phyloP scores from a whole-genome alignment of 2,888 invertebrate genomes.

The Mellilla xanthometata region DNA sequence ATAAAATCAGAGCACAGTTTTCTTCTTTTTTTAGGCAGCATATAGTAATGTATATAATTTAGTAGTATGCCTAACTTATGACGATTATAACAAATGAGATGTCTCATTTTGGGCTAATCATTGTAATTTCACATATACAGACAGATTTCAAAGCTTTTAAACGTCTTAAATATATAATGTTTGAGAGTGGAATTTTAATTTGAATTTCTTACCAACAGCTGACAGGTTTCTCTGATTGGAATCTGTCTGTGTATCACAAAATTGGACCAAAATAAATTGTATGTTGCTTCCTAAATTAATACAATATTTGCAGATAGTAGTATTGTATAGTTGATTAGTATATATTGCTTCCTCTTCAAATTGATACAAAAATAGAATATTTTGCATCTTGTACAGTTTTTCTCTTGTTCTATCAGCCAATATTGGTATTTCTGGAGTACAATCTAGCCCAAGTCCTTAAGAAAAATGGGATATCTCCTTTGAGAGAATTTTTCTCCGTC shows the following conservation, averaged over 20 bases:
- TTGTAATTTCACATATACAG: conserved; percentile 29
- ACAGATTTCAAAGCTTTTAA: conserved; percentile 19
- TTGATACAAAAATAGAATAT: conserved; percentile 34
- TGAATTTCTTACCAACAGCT: no score
- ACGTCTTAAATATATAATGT: no score
- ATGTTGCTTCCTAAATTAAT: conserved; percentile 25
- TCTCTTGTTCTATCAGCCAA: conserved; percentile 37
- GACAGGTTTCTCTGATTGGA: no score
- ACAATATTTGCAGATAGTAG: conserved; percentile 37
- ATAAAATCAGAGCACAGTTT: no score
- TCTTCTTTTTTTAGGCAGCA: not conserved
- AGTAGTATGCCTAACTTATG: not conserved
- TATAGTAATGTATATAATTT: not conserved
- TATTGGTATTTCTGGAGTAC: conserved; percentile 34
- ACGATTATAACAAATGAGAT: conserved; percentile 33
- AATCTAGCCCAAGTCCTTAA: conserved; percentile 41
- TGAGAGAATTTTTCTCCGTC: conserved; percentile 55
- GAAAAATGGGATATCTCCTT: conserved; percentile 53
- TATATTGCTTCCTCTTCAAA: conserved; percentile 19
- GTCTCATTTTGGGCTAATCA: conserved; percentile 40
- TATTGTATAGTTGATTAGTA: conserved; percentile 16
- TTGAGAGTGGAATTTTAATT: no score
- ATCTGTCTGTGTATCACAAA: conserved; percentile 16
- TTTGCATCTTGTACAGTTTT: conserved; percentile 46
- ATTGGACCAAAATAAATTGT: conserved; percentile 16